Evolutionary conservation across 2,888 invertebrate species (phyloP).

Genomic region (Chrysina gloriosa): DNA sequence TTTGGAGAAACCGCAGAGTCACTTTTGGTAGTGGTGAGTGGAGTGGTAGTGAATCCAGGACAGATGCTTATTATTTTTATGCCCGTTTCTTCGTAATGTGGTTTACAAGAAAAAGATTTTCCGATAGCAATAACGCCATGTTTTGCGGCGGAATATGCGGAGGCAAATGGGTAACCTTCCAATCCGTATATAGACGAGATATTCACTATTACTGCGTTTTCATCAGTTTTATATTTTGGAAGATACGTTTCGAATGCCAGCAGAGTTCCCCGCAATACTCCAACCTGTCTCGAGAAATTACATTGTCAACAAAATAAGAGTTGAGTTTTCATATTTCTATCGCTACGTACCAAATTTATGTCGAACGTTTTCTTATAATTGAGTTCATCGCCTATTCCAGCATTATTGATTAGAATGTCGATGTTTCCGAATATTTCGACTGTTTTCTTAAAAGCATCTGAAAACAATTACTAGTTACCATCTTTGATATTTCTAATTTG

Average conservation of each 20-base stretch:
- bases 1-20: not conserved
- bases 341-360: conserved; percentile 8
- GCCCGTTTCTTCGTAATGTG: conserved; percentile 1
- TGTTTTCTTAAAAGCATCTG: conserved; percentile 36
- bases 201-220: conserved; percentile 21
- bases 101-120: not conserved
- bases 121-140: conserved; percentile 22
- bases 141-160: conserved; percentile 31
- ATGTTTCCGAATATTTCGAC: conserved; percentile 19
- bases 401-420: conserved; percentile 69
- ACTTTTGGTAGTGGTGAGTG: not conserved
- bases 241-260: conserved; percentile 24
- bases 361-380: conserved; percentile 78
- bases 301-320: not conserved
- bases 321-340: not conserved
- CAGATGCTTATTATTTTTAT: conserved; percentile 16
- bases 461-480: not conserved
- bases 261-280: not conserved
- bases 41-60: conserved; percentile 20
- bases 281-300: not conserved
- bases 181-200: conserved; percentile 35
- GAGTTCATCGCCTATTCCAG: conserved; percentile 78
- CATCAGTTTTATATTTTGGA: conserved; percentile 15
- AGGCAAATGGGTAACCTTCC: not conserved
- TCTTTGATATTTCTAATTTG: not conserved